Evolutionary conservation across 1,140 invertebrate species (phyloP), one percentile per base, ranked within the genome.

Genomic region (Elymnias hypermnestra): DNA sequence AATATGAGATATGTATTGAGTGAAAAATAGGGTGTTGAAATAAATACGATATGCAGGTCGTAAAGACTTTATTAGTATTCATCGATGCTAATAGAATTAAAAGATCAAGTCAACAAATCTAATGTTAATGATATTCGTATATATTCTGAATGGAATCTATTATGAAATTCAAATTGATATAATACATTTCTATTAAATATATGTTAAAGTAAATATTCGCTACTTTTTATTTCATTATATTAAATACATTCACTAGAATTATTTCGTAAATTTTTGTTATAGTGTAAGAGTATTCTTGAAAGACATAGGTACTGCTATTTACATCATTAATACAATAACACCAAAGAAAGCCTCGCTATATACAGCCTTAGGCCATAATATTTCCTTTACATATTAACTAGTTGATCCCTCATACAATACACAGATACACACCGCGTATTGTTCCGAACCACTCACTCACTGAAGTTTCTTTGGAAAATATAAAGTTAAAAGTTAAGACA

Each of bases 381-480:
- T 58, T 58, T 57, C 61, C 56, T 53, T 63, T 75, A 70, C 46
- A 49, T 71, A 78, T 59, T 66, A 77, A 61, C 74, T 82, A 82
- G 65, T 82, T 82, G 77, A 82, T 82, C 77, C 77, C 77, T 62
- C 77, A 68, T 75, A 71, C 58, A 66, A 63, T 70, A 71, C 64
- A 74, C 69, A 69, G 66, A 65, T 74, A 52, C 19, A 50, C 52
- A 57, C 49, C 60, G 38, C 47, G 26, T 41, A 29, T 39, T 47
- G 52, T 44, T 22, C 22, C 28, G 43, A 42, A 28, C 53, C 42
- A 36, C 42, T 40, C 43, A 44, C 41, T 50, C 47, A 36, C 35
- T 58, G 28, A 53, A 61, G 46, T 40, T 46, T 51, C 22, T 48
- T 46, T 47, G 44, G 53, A 59, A 46, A 46, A 41, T n/a, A n/a